Percentiles rank a stretch among this genome's conserved stretches.
phyloP scores from a whole-genome alignment of 2,113 vertebrate species.

The Aegithalos caudatus region DNA sequence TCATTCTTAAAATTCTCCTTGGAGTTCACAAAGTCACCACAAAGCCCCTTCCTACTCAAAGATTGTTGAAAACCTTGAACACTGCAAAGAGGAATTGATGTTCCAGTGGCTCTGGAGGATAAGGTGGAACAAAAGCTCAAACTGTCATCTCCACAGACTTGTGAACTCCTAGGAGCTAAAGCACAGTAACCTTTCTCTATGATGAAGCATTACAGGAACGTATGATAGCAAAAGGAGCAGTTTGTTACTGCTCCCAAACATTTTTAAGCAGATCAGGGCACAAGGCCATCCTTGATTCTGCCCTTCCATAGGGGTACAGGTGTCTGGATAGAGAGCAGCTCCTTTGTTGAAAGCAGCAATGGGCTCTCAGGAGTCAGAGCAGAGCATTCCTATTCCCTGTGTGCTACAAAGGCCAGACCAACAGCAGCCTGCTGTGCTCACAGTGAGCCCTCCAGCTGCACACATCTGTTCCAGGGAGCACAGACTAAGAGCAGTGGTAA shows the following conservation, averaged over 20 bases:
- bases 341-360: neutral
- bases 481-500: neutral
- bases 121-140: neutral
- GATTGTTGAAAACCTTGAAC: neutral
- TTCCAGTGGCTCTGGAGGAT: neutral
- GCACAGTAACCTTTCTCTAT: neutral
- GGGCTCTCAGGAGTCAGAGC: neutral
- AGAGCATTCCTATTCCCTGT: neutral
- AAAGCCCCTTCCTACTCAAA: neutral
- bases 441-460: neutral
- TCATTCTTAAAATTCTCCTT: neutral
- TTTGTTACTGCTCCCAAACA: neutral
- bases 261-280: neutral
- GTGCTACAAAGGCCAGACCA: neutral
- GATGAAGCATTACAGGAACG: fast-evolving
- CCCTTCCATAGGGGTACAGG: neutral
- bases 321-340: neutral
- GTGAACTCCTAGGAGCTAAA: neutral
- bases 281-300: neutral
- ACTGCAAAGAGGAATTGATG: neutral
- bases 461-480: neutral
- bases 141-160: neutral
- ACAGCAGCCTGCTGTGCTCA: neutral
- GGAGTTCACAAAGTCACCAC: neutral
- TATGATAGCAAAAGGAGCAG: neutral